phyloP scores from a whole-genome alignment of 2,113 vertebrate species.

The Malurus alboscapulatus region DNA sequence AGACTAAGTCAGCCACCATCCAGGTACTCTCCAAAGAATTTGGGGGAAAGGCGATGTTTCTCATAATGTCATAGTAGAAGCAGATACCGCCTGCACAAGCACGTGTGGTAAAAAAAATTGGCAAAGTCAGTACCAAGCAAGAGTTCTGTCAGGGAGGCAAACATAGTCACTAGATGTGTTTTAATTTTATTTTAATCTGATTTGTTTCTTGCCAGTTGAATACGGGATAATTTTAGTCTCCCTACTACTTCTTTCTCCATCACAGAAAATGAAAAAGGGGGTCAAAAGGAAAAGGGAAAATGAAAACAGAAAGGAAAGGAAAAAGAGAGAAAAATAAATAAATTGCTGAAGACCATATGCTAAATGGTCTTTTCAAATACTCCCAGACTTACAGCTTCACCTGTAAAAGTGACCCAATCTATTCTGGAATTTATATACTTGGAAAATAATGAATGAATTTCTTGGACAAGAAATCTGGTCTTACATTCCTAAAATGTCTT shows the following conservation, averaged over 20 bases:
- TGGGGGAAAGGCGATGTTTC: background rate
- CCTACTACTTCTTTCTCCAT: background rate
- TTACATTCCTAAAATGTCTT: background rate
- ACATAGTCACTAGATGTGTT: background rate
- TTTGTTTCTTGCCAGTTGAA: background rate
- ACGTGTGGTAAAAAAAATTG: background rate
- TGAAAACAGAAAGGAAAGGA: accelerated
- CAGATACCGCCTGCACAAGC: background rate
- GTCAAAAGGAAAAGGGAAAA: background rate
- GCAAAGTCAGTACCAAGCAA: background rate
- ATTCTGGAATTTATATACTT: background rate
- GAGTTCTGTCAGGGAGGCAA: background rate
- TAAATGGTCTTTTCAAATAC: background rate
- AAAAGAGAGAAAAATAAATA: no score
- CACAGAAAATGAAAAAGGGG: background rate
- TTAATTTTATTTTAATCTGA: background rate
- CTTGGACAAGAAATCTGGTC: background rate
- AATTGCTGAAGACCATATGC: background rate
- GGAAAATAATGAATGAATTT: background rate
- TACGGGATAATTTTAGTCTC: background rate
- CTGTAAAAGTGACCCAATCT: background rate
- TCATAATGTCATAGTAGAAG: background rate
- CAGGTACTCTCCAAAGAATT: background rate
- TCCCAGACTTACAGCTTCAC: background rate
- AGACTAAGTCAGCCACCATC: background rate